Evolutionary conservation across 2,113 vertebrate species (phyloP), one percentile per base, ranked within the genome.

Genomic region (Columba livia): DNA sequence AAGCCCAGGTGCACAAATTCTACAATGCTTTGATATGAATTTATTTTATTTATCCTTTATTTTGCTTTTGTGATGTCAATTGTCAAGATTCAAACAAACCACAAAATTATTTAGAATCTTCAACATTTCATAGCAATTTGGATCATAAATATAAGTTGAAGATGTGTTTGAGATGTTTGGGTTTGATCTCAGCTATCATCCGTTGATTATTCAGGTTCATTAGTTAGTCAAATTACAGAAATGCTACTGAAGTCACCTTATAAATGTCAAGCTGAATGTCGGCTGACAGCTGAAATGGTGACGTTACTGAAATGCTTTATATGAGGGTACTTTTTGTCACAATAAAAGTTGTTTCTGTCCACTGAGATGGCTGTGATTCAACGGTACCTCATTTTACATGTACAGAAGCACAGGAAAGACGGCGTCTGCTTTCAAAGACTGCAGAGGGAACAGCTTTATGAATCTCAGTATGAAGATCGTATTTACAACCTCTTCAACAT

Each of bases 191-290:
- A 60, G 34, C 67, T 85, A 71, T 60, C 62, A 74, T 71, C 42
- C 23, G 32, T 42, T 92, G 75, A 74, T 78, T 86, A 75, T 90
- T 96, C 71, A 77, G 60, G 74, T 93, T 94, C 74, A 90, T 95
- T 89, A 93, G 79, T 79, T 72, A 79, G 64, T 85, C 64, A 60
- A 74, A 90, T 90, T 88, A 74, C 34, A 88, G 75, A 90, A 94
- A 96, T 85, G 88, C 74, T 60, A 86, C 71, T 81, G 72, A 94
- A 96, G 79, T 80, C 58, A 90, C 90, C 94, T 91, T 89, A 47
- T 36, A 96, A 94, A 88, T 86, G 72, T 80, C 88, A 96, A 71
- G 85, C 47, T 88, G 94, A 96, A 78, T 77, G 54, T 94, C 85
- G 89, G 66, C 79, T 93, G 74, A 75, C 58, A 89, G 73, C 42